A percentile compares a stretch with the other conserved stretches of the same genome.
phyloP scores from a whole-genome alignment of 2,888 invertebrate species.

The Cistogaster globosa region DNA sequence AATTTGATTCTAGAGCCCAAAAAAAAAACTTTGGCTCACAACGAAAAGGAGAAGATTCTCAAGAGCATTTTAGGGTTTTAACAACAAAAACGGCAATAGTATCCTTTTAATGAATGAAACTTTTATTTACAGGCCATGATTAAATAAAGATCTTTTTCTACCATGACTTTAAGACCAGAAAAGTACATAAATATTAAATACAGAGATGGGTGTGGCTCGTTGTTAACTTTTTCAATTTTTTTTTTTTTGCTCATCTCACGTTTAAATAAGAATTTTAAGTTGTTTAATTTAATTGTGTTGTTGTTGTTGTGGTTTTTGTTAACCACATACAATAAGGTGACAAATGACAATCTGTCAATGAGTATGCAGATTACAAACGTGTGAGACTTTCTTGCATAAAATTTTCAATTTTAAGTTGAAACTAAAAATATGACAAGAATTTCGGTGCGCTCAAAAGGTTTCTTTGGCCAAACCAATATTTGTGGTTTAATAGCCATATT shows the following conservation, averaged over 20 bases:
- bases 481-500: slow-evolving; percentile 55
- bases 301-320: slow-evolving; percentile 13
- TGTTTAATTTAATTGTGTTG: slow-evolving; percentile 25
- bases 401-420: not conserved
- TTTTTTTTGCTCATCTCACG: slow-evolving; percentile 4
- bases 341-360: slow-evolving; percentile 61
- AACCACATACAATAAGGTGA: slow-evolving; percentile 61
- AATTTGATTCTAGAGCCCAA: too few relatives aligned
- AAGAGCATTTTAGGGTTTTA: slow-evolving; percentile 26
- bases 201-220: slow-evolving; percentile 46
- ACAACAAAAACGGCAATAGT: slow-evolving; percentile 9
- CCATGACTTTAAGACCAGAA: slow-evolving; percentile 65
- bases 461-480: slow-evolving; percentile 55
- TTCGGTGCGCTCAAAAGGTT: slow-evolving; percentile 62
- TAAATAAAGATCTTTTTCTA: slow-evolving; percentile 47
- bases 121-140: slow-evolving; percentile 45
- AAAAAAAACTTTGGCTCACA: too few relatives aligned
- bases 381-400: slow-evolving; percentile 25
- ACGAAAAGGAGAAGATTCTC: not conserved
- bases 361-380: slow-evolving; percentile 54
- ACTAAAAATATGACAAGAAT: slow-evolving; percentile 19
- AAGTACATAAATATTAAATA: not conserved
- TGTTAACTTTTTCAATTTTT: slow-evolving; percentile 31
- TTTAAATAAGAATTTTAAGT: slow-evolving; percentile 54
- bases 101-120: slow-evolving; percentile 68